phyloP scores from a whole-genome alignment of 2,113 vertebrate genomes.

The Bubo scandiacus region DNA sequence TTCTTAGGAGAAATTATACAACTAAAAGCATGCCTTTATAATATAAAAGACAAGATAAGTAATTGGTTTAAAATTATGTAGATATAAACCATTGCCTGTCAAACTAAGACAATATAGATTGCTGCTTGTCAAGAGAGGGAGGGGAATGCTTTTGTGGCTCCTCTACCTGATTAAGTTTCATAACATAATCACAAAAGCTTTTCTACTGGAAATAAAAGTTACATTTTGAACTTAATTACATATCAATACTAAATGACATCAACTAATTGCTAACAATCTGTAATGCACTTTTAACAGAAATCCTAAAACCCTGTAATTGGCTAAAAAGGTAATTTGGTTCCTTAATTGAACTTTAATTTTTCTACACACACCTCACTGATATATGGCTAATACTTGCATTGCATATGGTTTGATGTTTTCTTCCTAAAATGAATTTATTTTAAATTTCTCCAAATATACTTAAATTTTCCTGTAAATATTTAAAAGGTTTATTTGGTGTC shows the following conservation, averaged over 20 bases:
- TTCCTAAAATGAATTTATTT: neutral
- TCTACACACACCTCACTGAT: neutral
- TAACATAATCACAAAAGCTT: conserved; percentile 20
- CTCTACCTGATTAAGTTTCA: conserved; percentile 34
- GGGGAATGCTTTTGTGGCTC: conserved; percentile 14
- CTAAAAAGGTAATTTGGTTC: conserved; percentile 13
- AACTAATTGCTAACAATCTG: conserved; percentile 47
- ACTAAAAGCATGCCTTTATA: conserved; percentile 26
- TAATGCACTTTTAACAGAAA: conserved; percentile 45
- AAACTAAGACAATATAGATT: conserved; percentile 48
- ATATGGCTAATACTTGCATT: neutral
- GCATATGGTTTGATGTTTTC: neutral
- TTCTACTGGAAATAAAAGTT: conserved; percentile 35
- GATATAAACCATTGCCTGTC: conserved; percentile 15
- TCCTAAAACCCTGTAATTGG: conserved; percentile 23
- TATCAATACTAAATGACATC: conserved; percentile 26
- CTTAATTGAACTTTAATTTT: conserved; percentile 49
- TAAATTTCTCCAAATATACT: neutral
- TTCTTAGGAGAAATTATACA: neutral
- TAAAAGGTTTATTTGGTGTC: neutral
- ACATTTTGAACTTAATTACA: conserved; percentile 45
- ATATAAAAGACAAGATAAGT: neutral
- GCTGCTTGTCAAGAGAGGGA: conserved; percentile 25
- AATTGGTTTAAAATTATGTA: conserved; percentile 47
- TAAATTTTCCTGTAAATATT: neutral